These are phyloP conservation scores for Brachionus manjavacas DNA, from an alignment of 1,140 invertebrate species.

Conservation along the genomic window DNA sequence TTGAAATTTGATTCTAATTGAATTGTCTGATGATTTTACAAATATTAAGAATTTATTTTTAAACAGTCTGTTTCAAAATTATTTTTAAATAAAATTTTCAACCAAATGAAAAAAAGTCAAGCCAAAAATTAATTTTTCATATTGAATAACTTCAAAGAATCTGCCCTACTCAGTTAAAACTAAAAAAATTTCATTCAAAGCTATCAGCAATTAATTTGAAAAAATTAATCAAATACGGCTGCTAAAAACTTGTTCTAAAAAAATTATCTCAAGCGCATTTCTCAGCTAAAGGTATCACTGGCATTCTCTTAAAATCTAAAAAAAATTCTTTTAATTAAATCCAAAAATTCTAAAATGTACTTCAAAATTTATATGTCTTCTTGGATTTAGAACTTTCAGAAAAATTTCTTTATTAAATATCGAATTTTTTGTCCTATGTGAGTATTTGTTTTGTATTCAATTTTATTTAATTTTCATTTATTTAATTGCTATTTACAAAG, in stretches of 20 bases:
- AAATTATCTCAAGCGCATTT: not conserved
- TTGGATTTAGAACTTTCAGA: not conserved
- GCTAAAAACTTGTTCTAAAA: not conserved
- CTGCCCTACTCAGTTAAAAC: not conserved
- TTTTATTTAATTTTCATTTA: not conserved
- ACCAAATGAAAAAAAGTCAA: not conserved
- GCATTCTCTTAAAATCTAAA: not conserved
- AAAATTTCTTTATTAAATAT: not conserved
- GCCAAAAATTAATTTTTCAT: not conserved
- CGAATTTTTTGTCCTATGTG: not conserved
- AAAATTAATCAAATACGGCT: not conserved
- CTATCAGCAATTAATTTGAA: not conserved
- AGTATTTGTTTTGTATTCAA: not conserved
- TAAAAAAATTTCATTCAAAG: not conserved
- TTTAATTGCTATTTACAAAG: not conserved
- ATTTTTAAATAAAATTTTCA: not conserved
- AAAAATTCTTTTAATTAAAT: not conserved
- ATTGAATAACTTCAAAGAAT: not conserved
- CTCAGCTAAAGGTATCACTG: not conserved
- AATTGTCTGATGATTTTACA: not conserved
- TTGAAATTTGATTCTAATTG: not conserved
- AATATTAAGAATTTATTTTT: not conserved
- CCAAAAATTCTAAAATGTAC: not conserved
- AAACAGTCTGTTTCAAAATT: not conserved
- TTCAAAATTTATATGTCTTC: not conserved